Conservation (phyloP, 2,888 invertebrate genomes). For the Apodemia zela region DNA sequence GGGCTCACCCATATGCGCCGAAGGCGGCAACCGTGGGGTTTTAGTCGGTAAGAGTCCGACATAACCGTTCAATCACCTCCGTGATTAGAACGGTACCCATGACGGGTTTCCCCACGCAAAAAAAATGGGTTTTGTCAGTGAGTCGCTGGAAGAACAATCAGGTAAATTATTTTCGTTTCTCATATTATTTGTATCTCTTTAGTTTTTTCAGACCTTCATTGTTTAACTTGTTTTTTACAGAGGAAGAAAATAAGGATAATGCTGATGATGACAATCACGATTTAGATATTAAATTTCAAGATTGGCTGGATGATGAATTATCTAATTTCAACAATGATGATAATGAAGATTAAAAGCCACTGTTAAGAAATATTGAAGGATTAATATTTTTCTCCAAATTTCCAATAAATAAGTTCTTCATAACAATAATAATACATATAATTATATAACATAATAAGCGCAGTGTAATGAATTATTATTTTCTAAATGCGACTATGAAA, state of each 20-base stretch:
- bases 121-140: constrained; percentile 13
- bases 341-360: constrained; percentile 12
- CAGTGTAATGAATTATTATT: too few species aligned
- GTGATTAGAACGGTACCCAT: too few species aligned
- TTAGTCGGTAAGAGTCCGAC: too few species aligned
- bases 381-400: constrained; percentile 6
- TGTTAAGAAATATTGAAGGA: neutral
- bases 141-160: constrained; percentile 17
- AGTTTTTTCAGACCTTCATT: neutral
- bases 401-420: too few species aligned
- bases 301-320: constrained; percentile 15
- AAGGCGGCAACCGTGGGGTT: too few species aligned
- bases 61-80: too few species aligned
- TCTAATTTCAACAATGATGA: constrained; percentile 6
- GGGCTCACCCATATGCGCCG: too few species aligned
- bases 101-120: too few species aligned
- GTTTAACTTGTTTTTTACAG: neutral
- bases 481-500: too few species aligned
- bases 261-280: neutral
- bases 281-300: constrained; percentile 15
- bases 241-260: neutral
- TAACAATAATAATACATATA: too few species aligned
- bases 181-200: neutral
- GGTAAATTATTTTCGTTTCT: constrained; percentile 11
- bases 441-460: too few species aligned